Evolutionary conservation across 2,888 invertebrate genomes (phyloP), one percentile per base, ranked within the genome.

Genomic region (Agrotis puta): DNA sequence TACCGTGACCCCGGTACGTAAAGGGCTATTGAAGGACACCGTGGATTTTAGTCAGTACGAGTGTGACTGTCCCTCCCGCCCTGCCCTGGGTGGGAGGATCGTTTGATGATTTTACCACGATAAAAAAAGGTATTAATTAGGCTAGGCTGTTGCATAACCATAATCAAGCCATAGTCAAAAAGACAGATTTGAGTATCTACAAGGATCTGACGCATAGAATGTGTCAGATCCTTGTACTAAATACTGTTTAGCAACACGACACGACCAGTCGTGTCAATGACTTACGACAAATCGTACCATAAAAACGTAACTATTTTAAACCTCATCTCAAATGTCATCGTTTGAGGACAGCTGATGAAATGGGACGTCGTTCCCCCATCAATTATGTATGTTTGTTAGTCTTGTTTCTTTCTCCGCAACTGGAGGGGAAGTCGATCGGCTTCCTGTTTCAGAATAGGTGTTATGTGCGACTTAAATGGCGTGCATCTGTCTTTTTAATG

Each of bases 321-420:
- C 77, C 82, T 90, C 89, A 90, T 90, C 89, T 89, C 87, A 86
- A 78, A 88, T 90, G 88, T 90, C 90, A 90, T 89, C 89, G 85
- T 81, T 74, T 69, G 84, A 79, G 73, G 89, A 88, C 90, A 89
- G 88, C 90, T 89, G 90, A 90, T 84, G 90, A 90, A 90, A 90
- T 82, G 90, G 85, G 82, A 83, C 85, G 90, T 90, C 90, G 88
- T 82, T 88, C 87, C 90, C 90, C 88, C 90, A 90, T 90, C 90
- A 90, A 90, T 90, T 90, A 90, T 82, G 71, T 70, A 47, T 79
- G 83, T 84, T 85, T 85, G 83, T 85, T 85, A 39, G 71, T 85
- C 77, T 81, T 85, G 79, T 85, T 85, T 77, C 82, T 82, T 85
- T 84, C 81, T 72, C 62, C 68, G 66, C 83, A 76, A 81, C 82